Evolutionary conservation across 2,113 vertebrate species (phyloP).

Genomic region (Laticauda laticaudata): DNA sequence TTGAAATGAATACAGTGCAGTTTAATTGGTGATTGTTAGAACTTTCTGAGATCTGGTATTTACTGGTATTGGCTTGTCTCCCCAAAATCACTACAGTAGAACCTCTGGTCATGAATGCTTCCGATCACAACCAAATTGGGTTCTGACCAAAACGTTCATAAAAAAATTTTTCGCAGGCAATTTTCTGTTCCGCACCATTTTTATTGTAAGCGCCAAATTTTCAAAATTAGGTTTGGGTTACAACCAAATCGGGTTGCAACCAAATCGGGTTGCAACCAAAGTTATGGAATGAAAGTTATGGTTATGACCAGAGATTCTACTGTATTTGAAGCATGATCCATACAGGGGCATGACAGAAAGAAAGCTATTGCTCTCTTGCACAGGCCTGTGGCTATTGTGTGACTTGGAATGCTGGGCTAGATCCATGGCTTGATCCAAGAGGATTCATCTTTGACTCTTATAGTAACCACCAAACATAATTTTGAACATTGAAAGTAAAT

Average conservation of each 20-base stretch:
- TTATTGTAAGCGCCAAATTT: no score
- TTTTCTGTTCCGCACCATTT: no score
- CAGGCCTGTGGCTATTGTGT: not conserved
- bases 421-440: not conserved
- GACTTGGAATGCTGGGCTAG: not conserved
- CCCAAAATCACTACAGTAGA: not conserved
- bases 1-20: not conserved
- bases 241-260: no score
- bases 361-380: not conserved
- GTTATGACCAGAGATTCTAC: no score
- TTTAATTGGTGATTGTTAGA: not conserved
- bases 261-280: no score
- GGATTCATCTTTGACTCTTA: not conserved
- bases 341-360: not conserved
- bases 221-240: no score
- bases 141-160: no score
- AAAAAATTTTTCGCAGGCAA: no score
- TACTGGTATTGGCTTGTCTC: not conserved
- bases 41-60: not conserved
- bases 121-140: no score
- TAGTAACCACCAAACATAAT: not conserved
- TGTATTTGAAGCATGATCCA: not conserved
- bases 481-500: not conserved
- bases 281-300: no score
- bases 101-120: no score